Evolutionary conservation across 2,797 vertebrate genomes (phyloP).

Genomic region (Crypturellus tataupa): DNA sequence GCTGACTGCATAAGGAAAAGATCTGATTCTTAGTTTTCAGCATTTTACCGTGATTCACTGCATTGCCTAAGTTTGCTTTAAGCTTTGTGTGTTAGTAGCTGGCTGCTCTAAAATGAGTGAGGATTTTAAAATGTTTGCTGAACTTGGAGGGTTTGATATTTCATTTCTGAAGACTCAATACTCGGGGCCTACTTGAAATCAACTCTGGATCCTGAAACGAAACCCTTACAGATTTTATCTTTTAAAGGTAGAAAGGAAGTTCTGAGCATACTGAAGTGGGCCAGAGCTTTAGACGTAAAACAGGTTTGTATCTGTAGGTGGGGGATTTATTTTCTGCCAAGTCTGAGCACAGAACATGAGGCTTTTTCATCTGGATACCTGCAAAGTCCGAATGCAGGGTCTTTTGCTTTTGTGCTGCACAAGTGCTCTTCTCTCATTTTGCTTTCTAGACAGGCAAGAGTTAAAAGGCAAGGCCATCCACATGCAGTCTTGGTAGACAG

Average conservation of each 20-base stretch:
- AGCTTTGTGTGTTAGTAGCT: background rate
- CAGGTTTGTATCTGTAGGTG: background rate
- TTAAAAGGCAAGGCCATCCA: background rate
- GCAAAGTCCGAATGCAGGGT: background rate
- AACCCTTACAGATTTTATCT: background rate
- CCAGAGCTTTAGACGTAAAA: slow-evolving; percentile 9
- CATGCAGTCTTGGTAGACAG: background rate
- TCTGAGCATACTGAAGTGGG: background rate
- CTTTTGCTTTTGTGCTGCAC: background rate
- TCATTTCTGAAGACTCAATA: background rate
- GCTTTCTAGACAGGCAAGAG: background rate
- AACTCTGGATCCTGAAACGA: background rate
- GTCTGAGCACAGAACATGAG: background rate
- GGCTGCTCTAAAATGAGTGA: background rate
- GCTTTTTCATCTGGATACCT: background rate
- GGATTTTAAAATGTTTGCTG: background rate
- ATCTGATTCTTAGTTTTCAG: slow-evolving; percentile 6
- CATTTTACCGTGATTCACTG: background rate
- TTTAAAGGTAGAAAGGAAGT: background rate
- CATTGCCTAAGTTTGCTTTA: background rate
- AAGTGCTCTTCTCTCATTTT: background rate
- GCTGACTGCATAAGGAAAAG: background rate
- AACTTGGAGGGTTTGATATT: background rate
- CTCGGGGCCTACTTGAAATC: background rate
- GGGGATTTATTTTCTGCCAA: slow-evolving; percentile 9